These are phyloP conservation scores for Adelges cooleyi DNA, from an alignment of 1,140 invertebrate genomes.

Conservation along the genomic window DNA sequence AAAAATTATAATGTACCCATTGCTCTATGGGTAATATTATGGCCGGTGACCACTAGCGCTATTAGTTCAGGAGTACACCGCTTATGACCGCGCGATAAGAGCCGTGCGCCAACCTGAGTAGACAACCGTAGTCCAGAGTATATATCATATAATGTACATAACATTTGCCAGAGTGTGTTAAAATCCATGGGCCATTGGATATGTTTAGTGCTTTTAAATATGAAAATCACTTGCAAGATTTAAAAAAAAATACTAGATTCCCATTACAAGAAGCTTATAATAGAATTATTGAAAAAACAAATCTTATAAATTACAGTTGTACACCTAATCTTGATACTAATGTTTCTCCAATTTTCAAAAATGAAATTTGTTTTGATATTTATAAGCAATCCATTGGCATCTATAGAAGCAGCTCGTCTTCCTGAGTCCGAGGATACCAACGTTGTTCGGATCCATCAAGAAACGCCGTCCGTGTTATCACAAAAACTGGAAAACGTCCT, in stretches of 20 bases:
- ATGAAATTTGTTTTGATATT: neutral
- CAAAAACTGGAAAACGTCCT: no score
- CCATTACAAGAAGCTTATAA: constrained; percentile 12
- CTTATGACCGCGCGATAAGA: no score
- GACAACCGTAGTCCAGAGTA: neutral
- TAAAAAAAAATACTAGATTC: neutral
- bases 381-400: neutral
- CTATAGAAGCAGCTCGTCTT: no score
- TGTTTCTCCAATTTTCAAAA: neutral
- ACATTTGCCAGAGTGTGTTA: neutral
- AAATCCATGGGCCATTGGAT: neutral
- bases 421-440: no score
- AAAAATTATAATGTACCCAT: no score
- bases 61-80: no score
- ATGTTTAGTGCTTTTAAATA: neutral
- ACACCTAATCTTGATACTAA: neutral
- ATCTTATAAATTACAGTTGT: neutral
- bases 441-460: no score
- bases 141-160: neutral
- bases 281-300: neutral
- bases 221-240: neutral
- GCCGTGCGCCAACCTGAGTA: no score
- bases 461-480: no score
- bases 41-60: no score
- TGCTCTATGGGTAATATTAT: no score